These are phyloP conservation scores for Zapornia atra DNA, from an alignment of 2,113 vertebrate genomes.

Conservation along the genomic window DNA sequence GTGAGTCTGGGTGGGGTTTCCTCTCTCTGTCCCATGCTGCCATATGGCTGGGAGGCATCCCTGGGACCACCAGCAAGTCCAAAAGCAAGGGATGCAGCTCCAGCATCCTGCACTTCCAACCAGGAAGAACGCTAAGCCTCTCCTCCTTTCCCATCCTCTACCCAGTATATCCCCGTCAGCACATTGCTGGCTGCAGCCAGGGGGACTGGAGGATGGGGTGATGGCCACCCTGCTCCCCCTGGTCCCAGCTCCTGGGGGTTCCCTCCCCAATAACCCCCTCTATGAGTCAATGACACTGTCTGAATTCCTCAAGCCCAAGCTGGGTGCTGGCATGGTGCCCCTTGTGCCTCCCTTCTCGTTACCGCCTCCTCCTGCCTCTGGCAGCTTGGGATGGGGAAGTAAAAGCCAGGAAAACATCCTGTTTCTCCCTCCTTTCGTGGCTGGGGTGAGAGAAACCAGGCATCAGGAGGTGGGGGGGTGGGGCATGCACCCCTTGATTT, in stretches of 20 bases:
- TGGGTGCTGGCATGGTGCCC: background rate
- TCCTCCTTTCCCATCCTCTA: background rate
- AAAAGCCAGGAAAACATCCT: background rate
- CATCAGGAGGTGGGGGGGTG: background rate
- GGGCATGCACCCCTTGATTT: background rate
- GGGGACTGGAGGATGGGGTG: background rate
- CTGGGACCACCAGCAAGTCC: rapidly evolving
- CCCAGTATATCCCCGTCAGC: background rate
- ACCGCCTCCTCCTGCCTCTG: rapidly evolving
- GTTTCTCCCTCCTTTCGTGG: background rate
- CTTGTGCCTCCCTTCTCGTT: background rate
- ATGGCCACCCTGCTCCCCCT: rapidly evolving
- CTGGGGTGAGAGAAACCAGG: background rate
- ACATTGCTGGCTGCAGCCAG: too few species aligned
- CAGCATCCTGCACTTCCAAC: background rate
- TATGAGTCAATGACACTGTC: background rate
- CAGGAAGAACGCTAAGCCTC: background rate
- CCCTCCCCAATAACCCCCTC: background rate
- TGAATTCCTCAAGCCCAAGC: background rate
- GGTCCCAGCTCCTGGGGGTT: rapidly evolving
- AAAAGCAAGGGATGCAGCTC: background rate
- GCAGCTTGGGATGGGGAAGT: rapidly evolving
- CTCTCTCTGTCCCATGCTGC: rapidly evolving
- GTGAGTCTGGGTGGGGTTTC: rapidly evolving
- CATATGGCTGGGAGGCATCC: rapidly evolving